phyloP scores from a whole-genome alignment of 2,888 invertebrate genomes.

The Furcula furcula region DNA sequence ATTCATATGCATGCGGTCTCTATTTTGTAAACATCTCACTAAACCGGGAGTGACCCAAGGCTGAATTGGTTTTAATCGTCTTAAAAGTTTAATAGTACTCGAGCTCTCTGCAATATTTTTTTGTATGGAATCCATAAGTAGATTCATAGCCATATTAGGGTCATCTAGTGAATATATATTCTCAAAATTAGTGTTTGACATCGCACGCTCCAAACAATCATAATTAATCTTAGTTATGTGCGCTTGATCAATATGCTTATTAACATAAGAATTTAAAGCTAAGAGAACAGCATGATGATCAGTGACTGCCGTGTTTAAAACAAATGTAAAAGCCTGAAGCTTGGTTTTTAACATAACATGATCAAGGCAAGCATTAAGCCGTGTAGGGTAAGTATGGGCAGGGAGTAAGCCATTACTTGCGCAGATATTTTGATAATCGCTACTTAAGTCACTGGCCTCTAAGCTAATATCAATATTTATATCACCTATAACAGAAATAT shows the following conservation, averaged over 20 bases:
- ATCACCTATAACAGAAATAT: conserved; percentile 21
- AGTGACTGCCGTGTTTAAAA: conserved; percentile 1
- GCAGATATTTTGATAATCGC: conserved; percentile 12
- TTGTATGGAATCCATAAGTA: no score
- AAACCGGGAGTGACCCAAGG: no score
- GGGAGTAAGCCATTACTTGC: conserved; percentile 21
- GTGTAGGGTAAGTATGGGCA: conserved; percentile 12
- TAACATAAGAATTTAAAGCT: background rate
- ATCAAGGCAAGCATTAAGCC: conserved; percentile 14
- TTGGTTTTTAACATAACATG: conserved; percentile 20
- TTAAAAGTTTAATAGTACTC: no score
- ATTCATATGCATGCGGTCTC: no score
- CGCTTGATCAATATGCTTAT: background rate
- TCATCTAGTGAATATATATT: no score
- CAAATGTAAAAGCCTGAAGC: conserved; percentile 2
- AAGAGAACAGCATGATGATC: conserved; percentile 3
- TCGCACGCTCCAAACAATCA: no score
- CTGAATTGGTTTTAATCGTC: no score
- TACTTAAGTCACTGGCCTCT: conserved; percentile 1
- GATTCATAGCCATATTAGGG: no score
- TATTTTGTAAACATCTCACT: no score
- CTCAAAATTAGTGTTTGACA: no score
- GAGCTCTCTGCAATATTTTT: no score
- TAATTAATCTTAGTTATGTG: no score
- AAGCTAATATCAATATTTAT: conserved; percentile 14